Evolutionary conservation across 2,888 invertebrate genomes (phyloP), one percentile per base, ranked within the genome.

Genomic region (Aethes cnicana): DNA sequence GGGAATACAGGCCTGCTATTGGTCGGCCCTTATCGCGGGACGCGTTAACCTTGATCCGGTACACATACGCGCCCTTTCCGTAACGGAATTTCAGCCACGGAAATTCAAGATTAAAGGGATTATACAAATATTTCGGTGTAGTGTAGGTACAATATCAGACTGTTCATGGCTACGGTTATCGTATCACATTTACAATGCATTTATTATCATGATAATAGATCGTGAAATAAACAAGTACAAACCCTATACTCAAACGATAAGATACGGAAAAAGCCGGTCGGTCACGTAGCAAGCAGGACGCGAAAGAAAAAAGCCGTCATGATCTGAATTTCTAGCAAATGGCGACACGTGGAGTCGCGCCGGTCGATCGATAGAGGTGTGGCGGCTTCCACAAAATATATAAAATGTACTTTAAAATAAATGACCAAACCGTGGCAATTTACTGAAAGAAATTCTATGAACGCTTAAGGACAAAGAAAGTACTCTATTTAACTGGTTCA

Each of bases 21-120:
- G 84, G 87, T 62, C 68, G 78, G 59, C 69, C 77, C 81, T 85
- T 86, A 87, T 85, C 87, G 74, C 58, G 69, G 74, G 80, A 83
- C 81, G 81, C 81, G 55, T 54, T 60, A 73, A 68, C 84, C 83
- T 84, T 84, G 81, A 74, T 58, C 54, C 54, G 63, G 62, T 76
- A 72, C 53, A 52, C 64, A 72, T 63, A 73, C 72, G 68, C 69
- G 59, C 73, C 76, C 68, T 66, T 68, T 70, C 59, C 57, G 41
- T 73, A 83, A 81, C 82, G 80, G 77, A 67, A 63, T 69, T 49
- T 54, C 23, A 12, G 53, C 61, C 68, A 68, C 67, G 58, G 65
- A 52, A 46, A 16, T 16, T 9, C 6, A 3, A 33, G 50, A 50
- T 44, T 30, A 37, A 30, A 32, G 26, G 12, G 16, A 6, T 25